Evolutionary conservation across 1,140 invertebrate genomes (phyloP).

Genomic region (Eriosoma lanigerum): DNA sequence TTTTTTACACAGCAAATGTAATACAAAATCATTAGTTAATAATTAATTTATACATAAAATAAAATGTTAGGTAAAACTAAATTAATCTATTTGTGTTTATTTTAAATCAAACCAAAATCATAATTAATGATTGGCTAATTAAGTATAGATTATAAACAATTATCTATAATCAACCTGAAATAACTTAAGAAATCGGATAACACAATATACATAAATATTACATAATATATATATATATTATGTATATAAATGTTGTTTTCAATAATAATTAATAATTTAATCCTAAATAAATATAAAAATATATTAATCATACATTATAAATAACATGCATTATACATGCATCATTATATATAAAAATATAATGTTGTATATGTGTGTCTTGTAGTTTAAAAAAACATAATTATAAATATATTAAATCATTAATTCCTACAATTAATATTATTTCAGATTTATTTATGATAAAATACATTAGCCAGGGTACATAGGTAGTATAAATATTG

Average conservation of each 20-base stretch:
- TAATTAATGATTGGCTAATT: slow-evolving; percentile 12
- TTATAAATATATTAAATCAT: neutral
- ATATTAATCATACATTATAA: neutral
- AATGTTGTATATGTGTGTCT: no score
- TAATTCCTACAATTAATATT: neutral
- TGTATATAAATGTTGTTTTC: neutral
- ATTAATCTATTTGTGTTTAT: slow-evolving; percentile 1
- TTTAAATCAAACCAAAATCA: neutral
- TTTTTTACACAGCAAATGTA: slow-evolving; percentile 18
- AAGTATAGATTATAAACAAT: slow-evolving; percentile 19
- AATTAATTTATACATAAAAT: slow-evolving; percentile 6
- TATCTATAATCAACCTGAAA: neutral
- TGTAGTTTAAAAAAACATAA: neutral
- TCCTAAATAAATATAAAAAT: slow-evolving; percentile 1
- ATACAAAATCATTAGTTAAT: slow-evolving; percentile 16
- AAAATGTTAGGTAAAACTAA: neutral
- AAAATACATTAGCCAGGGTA: neutral
- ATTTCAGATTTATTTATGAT: slow-evolving; percentile 15
- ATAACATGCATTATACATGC: slow-evolving; percentile 8
- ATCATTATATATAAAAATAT: neutral
- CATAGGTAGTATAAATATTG: neutral
- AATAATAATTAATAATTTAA: slow-evolving; percentile 27
- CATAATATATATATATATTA: no score
- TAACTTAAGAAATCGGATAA: neutral
- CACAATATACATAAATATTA: neutral